Conservation (phyloP, 2,888 invertebrate genomes). For the Melanophora roralis region DNA sequence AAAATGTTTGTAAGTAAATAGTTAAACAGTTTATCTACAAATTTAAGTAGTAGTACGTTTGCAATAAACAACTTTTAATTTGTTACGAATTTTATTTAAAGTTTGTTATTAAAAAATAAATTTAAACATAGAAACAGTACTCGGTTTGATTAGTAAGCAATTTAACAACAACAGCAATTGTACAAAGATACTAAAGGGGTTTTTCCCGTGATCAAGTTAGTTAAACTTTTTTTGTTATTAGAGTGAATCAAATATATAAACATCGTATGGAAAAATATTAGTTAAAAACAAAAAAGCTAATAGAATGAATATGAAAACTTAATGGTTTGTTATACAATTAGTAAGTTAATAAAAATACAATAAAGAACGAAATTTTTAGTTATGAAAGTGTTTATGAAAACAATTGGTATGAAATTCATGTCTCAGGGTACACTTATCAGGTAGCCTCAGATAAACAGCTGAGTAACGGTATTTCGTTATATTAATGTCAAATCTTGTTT, state of each 20-base stretch:
- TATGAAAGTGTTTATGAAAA: no score
- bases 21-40: slow-evolving; percentile 61
- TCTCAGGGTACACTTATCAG: no score
- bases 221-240: slow-evolving; percentile 39
- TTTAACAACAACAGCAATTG: slow-evolving; percentile 61
- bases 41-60: slow-evolving; percentile 59
- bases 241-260: neutral
- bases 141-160: slow-evolving; percentile 48
- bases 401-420: no score
- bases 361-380: slow-evolving; percentile 76
- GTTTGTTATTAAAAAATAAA: slow-evolving; percentile 2
- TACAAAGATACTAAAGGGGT: slow-evolving; percentile 42
- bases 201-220: slow-evolving; percentile 15
- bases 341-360: slow-evolving; percentile 42
- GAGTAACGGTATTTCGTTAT: no score
- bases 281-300: neutral
- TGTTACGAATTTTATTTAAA: neutral
- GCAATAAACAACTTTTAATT: slow-evolving; percentile 45
- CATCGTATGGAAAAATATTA: neutral
- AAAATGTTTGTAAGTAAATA: slow-evolving; percentile 51
- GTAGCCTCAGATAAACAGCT: no score
- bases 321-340: neutral
- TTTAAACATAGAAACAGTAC: slow-evolving; percentile 14
- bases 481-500: no score
- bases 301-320: neutral